Evolutionary conservation across 2,888 invertebrate species (phyloP).

Genomic region (Lasioglossum marginatum): DNA sequence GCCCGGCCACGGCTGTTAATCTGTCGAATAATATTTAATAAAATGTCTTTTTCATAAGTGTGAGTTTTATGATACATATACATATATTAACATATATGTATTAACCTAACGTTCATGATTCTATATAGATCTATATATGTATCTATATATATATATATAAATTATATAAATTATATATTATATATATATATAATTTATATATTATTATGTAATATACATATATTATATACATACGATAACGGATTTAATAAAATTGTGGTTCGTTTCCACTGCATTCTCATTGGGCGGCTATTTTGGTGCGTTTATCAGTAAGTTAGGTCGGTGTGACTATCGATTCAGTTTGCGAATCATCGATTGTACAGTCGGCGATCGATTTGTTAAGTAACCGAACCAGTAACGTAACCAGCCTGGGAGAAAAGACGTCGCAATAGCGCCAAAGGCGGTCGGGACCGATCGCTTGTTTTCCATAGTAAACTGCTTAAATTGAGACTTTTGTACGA

Average conservation of each 20-base stretch:
- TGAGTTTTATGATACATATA: conserved; percentile 63
- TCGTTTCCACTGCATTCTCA: conserved; percentile 48
- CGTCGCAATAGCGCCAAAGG: conserved; percentile 1
- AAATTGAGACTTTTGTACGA: neutral
- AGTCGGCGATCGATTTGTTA: conserved; percentile 42
- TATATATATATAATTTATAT: neutral
- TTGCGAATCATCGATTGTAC: conserved; percentile 37
- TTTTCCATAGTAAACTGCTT: neutral
- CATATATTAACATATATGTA: conserved; percentile 37
- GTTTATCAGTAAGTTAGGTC: conserved; percentile 45
- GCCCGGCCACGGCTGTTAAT: conserved; percentile 62
- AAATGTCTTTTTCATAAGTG: conserved; percentile 66
- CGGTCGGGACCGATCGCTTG: neutral
- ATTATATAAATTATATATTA: neutral
- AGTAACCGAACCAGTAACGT: conserved; percentile 54
- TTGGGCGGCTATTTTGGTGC: conserved; percentile 48
- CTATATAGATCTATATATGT: neutral
- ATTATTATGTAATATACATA: conserved; percentile 5
- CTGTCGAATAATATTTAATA: conserved; percentile 48
- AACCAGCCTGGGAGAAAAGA: conserved; percentile 39
- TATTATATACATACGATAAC: neutral
- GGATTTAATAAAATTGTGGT: conserved; percentile 27
- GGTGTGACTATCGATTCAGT: conserved; percentile 30
- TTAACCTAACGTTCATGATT: conserved; percentile 25
- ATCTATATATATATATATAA: neutral